Base-by-base conservation (phyloP, 2,113 vertebrate genomes). In the Gymnocephalus cernua region DNA sequence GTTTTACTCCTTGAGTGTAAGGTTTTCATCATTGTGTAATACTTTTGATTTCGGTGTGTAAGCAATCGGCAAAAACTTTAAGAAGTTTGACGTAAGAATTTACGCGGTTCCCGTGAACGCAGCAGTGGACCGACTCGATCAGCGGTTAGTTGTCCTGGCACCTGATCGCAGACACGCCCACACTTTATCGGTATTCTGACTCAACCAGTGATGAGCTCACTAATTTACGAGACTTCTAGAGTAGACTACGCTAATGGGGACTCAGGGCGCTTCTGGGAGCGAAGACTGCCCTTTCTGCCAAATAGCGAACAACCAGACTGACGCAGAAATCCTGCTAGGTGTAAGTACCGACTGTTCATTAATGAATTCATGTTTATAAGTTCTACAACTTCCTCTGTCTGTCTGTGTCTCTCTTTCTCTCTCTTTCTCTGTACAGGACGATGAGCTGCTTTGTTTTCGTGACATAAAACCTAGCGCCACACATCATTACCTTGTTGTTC, bases 401-500 rank as follows among this genome's bases (percentile, higher is more conserved):
- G 7, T 57, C n/a, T n/a, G 21, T 29, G 2, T 64, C 23, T 18
- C 14, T 41, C 38, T 44, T 2, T 44, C 13, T 16, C 11, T 29
- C 18, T 54, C 6, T 38, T 19, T 27, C 1, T 53, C 21, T 51
- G 18, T 25, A 1, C 81, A 96, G 96, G 93, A 96, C 53, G 94
- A 96, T 57, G 94, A 96, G 53, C 90, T 97, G 7, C 85, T 95
- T 9, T 98, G 96, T 88, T 97, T 97, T 50, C 94, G 79, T 82
- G 97, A 98, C 73, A 87, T 94, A 57, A 94, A 90, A 25, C 96
- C 97, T 2, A 95, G 94, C 4, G 96, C 95, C 10, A 86, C 91
- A 13, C 94, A 96, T 86, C 97, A 97, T 87, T 97, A 96, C 23
- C 95, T 98, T 6, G 93, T 98, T 57, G 92, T 97, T 48, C 93